A percentile compares a stretch with the other conserved stretches of the same genome.
Evolutionary conservation across 2,888 invertebrate genomes (phyloP).

Genomic region (Tuberolachnus salignus): DNA sequence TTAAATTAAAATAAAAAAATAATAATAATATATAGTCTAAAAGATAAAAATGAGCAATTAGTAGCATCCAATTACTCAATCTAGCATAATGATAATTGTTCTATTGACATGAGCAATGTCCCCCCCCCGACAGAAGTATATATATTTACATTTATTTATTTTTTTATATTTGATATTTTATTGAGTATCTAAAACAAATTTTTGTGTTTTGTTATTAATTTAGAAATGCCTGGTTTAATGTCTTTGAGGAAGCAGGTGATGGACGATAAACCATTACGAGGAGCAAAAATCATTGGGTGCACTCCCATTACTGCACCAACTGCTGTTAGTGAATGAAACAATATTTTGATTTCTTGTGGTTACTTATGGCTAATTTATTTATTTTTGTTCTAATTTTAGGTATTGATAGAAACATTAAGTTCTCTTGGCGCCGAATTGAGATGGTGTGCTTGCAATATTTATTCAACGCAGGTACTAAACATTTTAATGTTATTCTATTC

Average conservation of each 20-base stretch:
- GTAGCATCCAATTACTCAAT: too few species aligned
- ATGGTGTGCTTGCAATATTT: conserved; percentile 98
- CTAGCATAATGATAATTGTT: too few species aligned
- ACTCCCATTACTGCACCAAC: conserved; percentile 99
- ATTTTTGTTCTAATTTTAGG: conserved; percentile 61
- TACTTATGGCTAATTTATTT: conserved; percentile 30
- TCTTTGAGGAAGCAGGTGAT: conserved; percentile 88
- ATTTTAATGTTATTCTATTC: not conserved
- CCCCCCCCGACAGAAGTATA: too few species aligned
- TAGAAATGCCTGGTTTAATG: conserved; percentile 98
- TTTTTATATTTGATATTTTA: too few species aligned
- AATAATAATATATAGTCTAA: too few species aligned
- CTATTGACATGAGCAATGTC: too few species aligned
- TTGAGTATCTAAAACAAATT: too few species aligned
- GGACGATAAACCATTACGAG: conserved; percentile 92
- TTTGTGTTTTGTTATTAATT: too few species aligned
- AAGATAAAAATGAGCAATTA: too few species aligned
- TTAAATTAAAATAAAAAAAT: too few species aligned
- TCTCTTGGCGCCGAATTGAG: conserved; percentile 89
- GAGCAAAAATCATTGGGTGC: conserved; percentile 95
- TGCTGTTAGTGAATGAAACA: conserved; percentile 70
- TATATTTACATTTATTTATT: too few species aligned
- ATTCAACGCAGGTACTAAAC: conserved; percentile 77
- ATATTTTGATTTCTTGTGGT: not conserved
- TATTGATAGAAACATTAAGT: conserved; percentile 86